phyloP scores from a whole-genome alignment of 2,888 invertebrate species.

The Rhogogaster chlorosoma region DNA sequence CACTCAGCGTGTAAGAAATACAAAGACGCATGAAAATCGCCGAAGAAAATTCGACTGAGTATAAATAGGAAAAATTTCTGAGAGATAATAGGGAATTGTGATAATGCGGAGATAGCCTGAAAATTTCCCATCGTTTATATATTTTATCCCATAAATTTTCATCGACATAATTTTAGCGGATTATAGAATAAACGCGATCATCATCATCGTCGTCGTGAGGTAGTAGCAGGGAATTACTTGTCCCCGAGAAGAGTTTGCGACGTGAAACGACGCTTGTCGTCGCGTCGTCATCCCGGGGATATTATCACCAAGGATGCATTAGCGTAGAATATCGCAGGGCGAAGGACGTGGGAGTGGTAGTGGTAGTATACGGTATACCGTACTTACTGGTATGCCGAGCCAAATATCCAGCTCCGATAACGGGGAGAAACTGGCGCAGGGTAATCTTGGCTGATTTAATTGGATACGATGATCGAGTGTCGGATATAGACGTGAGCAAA shows the following conservation, averaged over 20 bases:
- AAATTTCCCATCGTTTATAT: neutral
- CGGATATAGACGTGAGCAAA: conserved; percentile 55
- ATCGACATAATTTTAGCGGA: neutral
- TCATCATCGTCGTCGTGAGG: neutral
- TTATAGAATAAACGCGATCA: neutral
- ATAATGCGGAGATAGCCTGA: no score
- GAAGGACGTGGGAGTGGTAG: neutral
- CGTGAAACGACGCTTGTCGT: neutral
- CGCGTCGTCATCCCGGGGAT: conserved; percentile 5
- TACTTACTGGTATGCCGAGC: neutral
- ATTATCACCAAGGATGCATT: conserved; percentile 14
- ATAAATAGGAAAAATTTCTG: neutral
- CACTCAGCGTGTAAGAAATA: neutral
- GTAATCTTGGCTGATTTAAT: conserved; percentile 59
- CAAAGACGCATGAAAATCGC: neutral
- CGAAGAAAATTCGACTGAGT: neutral
- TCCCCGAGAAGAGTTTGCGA: neutral
- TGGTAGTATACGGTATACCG: neutral
- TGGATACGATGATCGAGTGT: conserved; percentile 59
- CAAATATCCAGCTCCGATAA: conserved; percentile 14
- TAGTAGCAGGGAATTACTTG: neutral
- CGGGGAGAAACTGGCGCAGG: conserved; percentile 4
- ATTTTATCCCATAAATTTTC: neutral
- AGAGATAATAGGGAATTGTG: neutral
- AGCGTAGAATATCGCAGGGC: conserved; percentile 8